These are phyloP conservation scores for Scylla paramamosain DNA, from an alignment of 1,140 invertebrate species.

Conservation along the genomic window DNA sequence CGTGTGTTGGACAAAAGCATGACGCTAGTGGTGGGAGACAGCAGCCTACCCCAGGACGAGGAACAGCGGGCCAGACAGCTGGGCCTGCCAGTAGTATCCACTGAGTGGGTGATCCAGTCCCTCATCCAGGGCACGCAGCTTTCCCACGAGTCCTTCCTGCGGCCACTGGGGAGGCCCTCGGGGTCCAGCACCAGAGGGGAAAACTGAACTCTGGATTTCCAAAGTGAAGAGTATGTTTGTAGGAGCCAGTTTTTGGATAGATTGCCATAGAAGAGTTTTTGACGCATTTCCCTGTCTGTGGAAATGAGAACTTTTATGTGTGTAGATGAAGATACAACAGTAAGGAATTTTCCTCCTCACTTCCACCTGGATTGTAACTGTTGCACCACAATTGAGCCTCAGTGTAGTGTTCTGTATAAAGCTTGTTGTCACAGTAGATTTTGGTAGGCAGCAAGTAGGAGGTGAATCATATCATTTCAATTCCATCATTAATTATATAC, in stretches of 20 bases:
- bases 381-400: background rate
- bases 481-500: background rate
- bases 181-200: background rate
- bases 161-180: slow-evolving; percentile 32
- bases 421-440: slow-evolving; percentile 11
- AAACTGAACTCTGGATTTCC: background rate
- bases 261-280: background rate
- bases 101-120: slow-evolving; percentile 76
- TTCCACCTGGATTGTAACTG: background rate
- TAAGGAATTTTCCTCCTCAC: background rate
- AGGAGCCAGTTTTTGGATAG: background rate
- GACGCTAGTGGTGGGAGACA: slow-evolving; percentile 71
- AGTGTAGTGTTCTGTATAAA: slow-evolving; percentile 23
- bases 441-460: slow-evolving; percentile 26
- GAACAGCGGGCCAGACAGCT: slow-evolving; percentile 66
- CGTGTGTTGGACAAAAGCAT: slow-evolving; percentile 73
- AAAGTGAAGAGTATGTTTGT: background rate
- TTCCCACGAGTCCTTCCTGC: slow-evolving; percentile 56
- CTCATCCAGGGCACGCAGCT: slow-evolving; percentile 67
- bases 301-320: background rate
- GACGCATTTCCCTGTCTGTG: background rate
- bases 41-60: slow-evolving; percentile 69
- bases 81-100: slow-evolving; percentile 72
- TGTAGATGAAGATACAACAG: background rate
- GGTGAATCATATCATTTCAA: background rate